Conservation (phyloP, 2,888 invertebrate species). For the Eupelmus urozonus region DNA sequence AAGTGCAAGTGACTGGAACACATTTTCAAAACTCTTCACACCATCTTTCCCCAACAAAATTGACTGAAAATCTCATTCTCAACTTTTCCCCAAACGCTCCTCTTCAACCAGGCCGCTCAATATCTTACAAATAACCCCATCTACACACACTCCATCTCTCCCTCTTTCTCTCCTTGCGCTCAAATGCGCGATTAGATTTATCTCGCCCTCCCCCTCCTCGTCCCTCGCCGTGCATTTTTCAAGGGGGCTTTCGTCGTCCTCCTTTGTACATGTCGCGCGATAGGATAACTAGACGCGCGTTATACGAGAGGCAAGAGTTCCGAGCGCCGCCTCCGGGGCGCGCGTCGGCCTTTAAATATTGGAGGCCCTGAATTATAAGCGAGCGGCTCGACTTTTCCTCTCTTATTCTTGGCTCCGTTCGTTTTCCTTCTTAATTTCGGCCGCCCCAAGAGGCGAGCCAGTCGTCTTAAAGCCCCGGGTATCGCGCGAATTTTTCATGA, state of each 20-base stretch:
- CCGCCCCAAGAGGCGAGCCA: not conserved
- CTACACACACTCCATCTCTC: not conserved
- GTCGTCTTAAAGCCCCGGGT: not conserved
- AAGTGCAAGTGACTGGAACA: too few relatives aligned
- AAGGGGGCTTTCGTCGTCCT: not conserved
- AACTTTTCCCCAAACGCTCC: too few relatives aligned
- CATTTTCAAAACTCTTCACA: too few relatives aligned
- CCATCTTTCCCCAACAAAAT: too few relatives aligned
- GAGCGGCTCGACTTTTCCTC: conserved; percentile 37
- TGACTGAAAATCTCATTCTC: too few relatives aligned
- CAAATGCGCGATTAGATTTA: conserved; percentile 27
- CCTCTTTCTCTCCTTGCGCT: not conserved
- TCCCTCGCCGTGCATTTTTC: conserved; percentile 28
- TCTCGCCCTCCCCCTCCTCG: not conserved
- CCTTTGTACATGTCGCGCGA: not conserved
- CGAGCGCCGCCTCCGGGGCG: not conserved
- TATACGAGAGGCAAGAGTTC: not conserved
- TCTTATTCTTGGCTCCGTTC: conserved; percentile 23
- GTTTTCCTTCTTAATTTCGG: conserved; percentile 45
- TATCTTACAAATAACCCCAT: too few relatives aligned
- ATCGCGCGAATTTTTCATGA: conserved; percentile 37
- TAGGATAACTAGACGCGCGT: not conserved
- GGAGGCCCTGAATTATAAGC: conserved; percentile 50
- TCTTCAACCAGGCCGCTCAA: too few relatives aligned
- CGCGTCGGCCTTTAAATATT: conserved; percentile 46